Evolutionary conservation across 30 jellyfish, hydroid and myxozoan genomes (phyloP).

Genomic region (Cassiopea xamachana): DNA sequence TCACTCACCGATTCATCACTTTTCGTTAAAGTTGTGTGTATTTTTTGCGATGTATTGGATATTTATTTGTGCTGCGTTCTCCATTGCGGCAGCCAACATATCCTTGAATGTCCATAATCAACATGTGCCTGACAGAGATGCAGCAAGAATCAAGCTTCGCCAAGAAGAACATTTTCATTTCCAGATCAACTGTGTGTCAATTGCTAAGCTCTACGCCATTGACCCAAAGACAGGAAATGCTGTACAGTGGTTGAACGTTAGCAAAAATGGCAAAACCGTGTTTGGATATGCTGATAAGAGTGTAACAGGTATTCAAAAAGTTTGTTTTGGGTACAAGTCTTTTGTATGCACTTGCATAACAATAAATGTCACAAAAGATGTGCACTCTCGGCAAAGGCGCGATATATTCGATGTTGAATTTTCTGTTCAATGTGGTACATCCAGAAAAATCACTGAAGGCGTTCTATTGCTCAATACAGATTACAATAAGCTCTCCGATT

Average conservation of each 20-base stretch:
- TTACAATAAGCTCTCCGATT: not conserved
- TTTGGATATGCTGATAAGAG: not conserved
- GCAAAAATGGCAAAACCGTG: slow-evolving; percentile 12
- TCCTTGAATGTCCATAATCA: not conserved
- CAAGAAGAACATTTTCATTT: not conserved
- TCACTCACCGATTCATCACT: no score
- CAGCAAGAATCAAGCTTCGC: not conserved
- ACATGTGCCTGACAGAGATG: not conserved
- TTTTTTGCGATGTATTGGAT: not conserved
- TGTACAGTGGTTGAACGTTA: not conserved
- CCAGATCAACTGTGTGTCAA: not conserved
- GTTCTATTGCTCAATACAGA: slow-evolving; percentile 11
- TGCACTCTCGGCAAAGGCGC: slow-evolving; percentile 8
- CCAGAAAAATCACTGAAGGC: slow-evolving; percentile 10
- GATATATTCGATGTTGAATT: slow-evolving; percentile 1
- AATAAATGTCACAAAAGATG: not conserved
- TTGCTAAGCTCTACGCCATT: not conserved
- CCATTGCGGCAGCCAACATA: not conserved
- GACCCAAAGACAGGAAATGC: not conserved
- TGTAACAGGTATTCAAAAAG: not conserved
- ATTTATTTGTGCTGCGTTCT: not conserved
- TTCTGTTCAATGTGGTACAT: slow-evolving; percentile 8
- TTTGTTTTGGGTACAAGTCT: slow-evolving; percentile 6
- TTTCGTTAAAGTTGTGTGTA: not conserved
- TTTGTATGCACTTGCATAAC: slow-evolving; percentile 4